Evolutionary conservation across 2,113 vertebrate genomes (phyloP).

Genomic region (Tichodroma muraria): DNA sequence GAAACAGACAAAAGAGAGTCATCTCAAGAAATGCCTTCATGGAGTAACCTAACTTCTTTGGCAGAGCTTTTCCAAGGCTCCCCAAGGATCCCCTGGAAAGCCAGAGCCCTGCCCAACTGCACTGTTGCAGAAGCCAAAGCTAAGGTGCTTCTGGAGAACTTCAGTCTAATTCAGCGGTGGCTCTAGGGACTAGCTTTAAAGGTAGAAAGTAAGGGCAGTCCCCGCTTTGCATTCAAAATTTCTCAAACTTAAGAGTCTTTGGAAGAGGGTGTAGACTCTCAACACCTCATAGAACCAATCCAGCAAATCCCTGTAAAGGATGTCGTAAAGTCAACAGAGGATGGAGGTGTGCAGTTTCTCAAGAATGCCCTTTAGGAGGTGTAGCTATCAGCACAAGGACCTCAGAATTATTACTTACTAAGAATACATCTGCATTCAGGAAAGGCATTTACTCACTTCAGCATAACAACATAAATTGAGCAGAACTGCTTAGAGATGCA

Average conservation of each 20-base stretch:
- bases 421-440: not conserved
- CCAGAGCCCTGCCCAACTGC: not conserved
- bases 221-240: not conserved
- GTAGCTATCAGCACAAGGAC: rapidly evolving
- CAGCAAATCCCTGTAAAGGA: not conserved
- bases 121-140: not conserved
- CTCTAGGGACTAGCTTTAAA: not conserved
- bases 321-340: not conserved
- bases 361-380: not conserved
- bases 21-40: not conserved
- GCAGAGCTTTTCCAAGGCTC: not conserved
- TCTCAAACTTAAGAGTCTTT: not conserved
- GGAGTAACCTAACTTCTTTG: not conserved
- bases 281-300: not conserved
- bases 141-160: not conserved
- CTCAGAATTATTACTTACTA: not conserved
- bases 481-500: not conserved
- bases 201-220: not conserved
- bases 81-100: not conserved
- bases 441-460: not conserved
- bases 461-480: not conserved
- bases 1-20: not conserved
- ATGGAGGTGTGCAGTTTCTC: not conserved
- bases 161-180: not conserved
- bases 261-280: not conserved